These are phyloP conservation scores for Entomyzon cyanotis DNA, from an alignment of 2,113 vertebrate genomes.

Conservation along the genomic window DNA sequence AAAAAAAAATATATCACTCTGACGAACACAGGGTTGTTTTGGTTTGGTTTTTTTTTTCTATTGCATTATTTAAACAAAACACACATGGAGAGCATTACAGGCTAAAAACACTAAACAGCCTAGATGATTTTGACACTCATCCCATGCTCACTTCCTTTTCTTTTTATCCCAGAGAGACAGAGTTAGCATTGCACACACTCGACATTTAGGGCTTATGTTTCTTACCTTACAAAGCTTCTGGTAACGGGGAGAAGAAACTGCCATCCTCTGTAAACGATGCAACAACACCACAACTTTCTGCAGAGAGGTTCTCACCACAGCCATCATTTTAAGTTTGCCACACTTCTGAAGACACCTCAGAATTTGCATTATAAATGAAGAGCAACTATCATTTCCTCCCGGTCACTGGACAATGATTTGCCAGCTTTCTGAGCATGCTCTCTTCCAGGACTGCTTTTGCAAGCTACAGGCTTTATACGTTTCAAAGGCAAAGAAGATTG, in stretches of 20 bases:
- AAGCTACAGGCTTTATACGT: slow-evolving; percentile 65
- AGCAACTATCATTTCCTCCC: slow-evolving; percentile 84
- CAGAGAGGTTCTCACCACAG: slow-evolving; percentile 98
- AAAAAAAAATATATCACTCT: not conserved
- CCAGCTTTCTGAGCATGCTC: slow-evolving; percentile 85
- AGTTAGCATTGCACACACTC: not conserved
- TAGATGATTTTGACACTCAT: not conserved
- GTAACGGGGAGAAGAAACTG: slow-evolving; percentile 97
- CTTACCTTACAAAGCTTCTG: slow-evolving; percentile 98
- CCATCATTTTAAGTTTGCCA: slow-evolving; percentile 99
- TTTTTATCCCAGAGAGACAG: not conserved
- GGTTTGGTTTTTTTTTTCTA: not conserved
- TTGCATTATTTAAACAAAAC: not conserved
- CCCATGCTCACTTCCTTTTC: not conserved
- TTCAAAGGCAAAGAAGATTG: slow-evolving; percentile 66
- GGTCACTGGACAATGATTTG: slow-evolving; percentile 85
- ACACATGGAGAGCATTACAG: not conserved
- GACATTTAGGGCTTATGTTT: slow-evolving; percentile 25
- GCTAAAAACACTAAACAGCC: not conserved
- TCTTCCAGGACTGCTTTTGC: slow-evolving; percentile 72
- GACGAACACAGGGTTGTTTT: not conserved
- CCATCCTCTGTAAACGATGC: slow-evolving; percentile 98
- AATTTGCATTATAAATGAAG: slow-evolving; percentile 97
- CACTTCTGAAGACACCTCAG: slow-evolving; percentile 91
- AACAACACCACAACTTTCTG: slow-evolving; percentile 99